Conservation (phyloP, 2,888 invertebrate species). For the Sylvicola fuscatus region DNA sequence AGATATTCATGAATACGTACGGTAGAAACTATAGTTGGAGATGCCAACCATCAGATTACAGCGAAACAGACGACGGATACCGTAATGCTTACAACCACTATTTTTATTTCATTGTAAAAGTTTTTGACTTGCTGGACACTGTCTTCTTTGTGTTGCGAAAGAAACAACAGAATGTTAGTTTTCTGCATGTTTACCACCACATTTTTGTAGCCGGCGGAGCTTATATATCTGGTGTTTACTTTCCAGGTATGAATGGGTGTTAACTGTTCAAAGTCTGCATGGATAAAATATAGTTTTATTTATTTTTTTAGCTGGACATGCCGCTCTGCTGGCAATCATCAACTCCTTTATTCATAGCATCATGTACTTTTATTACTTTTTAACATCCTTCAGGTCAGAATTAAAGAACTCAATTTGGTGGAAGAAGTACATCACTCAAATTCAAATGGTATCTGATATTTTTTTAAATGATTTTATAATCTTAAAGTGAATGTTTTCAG, state of each 20-base stretch:
- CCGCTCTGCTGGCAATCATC: slow-evolving; percentile 37
- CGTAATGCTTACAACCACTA: slow-evolving; percentile 19
- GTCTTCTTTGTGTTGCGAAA: slow-evolving; percentile 48
- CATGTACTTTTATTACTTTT: slow-evolving; percentile 68
- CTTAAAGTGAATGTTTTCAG: no score
- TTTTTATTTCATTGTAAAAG: slow-evolving; percentile 38
- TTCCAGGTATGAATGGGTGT: slow-evolving; percentile 27
- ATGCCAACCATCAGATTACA: background rate
- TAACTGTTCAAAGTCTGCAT: no score
- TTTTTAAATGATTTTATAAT: no score
- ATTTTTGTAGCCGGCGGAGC: slow-evolving; percentile 40
- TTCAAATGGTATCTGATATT: slow-evolving; percentile 54
- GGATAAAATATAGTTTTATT: background rate
- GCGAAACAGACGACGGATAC: background rate
- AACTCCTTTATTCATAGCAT: slow-evolving; percentile 57
- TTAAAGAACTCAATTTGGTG: slow-evolving; percentile 55
- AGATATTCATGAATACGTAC: background rate
- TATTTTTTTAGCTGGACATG: slow-evolving; percentile 36
- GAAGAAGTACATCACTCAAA: slow-evolving; percentile 68
- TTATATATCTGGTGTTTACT: slow-evolving; percentile 36
- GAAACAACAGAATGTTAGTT: slow-evolving; percentile 43
- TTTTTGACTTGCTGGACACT: slow-evolving; percentile 43
- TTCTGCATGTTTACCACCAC: slow-evolving; percentile 51
- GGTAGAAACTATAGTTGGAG: background rate
- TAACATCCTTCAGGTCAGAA: slow-evolving; percentile 48